Conservation (phyloP, 2,888 invertebrate genomes). For the Polietes domitor region DNA sequence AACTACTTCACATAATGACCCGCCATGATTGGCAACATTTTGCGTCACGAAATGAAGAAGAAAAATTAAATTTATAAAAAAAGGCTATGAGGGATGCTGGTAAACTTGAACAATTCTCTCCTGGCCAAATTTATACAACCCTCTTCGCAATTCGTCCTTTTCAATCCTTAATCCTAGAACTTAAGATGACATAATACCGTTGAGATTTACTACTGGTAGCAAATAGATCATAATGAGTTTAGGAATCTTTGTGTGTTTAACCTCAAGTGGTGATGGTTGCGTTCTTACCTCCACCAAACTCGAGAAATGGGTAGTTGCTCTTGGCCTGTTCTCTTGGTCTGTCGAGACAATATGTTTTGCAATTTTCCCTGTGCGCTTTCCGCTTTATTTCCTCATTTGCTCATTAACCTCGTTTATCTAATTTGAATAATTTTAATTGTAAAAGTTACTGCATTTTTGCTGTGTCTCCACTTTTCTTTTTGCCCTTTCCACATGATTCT, state of each 20-base stretch:
- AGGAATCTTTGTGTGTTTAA: neutral
- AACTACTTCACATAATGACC: neutral
- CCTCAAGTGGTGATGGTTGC: neutral
- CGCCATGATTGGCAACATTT: neutral
- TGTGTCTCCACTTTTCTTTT: neutral
- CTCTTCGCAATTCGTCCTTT: neutral
- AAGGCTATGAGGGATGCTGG: neutral
- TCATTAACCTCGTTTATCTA: neutral
- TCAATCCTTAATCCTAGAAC: neutral
- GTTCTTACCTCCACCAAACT: too few species aligned
- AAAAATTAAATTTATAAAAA: slow-evolving; percentile 1
- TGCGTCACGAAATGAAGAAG: neutral
- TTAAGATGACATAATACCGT: neutral
- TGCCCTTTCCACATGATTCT: neutral
- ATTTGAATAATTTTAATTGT: slow-evolving; percentile 9
- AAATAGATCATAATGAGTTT: neutral
- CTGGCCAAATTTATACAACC: too few species aligned
- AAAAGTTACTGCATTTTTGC: neutral
- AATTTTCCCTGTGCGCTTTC: neutral
- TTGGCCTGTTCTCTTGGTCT: neutral
- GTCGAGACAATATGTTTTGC: neutral
- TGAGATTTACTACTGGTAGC: neutral
- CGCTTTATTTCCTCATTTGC: neutral
- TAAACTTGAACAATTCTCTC: too few species aligned
- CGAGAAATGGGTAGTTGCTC: neutral